Base-by-base conservation (phyloP, 2,888 invertebrate species). In the Empis livida region DNA sequence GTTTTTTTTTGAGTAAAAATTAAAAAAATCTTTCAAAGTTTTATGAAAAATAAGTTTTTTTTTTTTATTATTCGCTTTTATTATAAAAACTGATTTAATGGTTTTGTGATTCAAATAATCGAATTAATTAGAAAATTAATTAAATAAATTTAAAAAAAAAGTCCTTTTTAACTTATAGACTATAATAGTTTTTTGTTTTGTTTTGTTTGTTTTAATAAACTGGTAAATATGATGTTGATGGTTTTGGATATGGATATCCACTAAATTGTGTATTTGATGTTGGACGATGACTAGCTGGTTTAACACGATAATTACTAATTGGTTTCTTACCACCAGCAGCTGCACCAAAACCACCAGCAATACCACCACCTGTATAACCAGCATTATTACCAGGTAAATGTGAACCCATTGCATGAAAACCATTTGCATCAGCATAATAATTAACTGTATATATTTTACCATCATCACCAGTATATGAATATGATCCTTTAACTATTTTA, bases 391-490 rank as follows among this genome's bases (percentile, higher is more conserved):
- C 45, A 37, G 87, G 86, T 55, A 86, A 66, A 65, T 86, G 86
- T 38, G 82, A 82, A 45, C 86, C 86, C 56, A 77, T 77, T 11
- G 85, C 82, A 59, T 81, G 77, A 68, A 84, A 87, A 49, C 86
- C 86, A 60, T 81, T 82, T 55, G 80, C 79, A 62, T 86, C 85
- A 46, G 84, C 85, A 48, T 80, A 74, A 60, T 84, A 85, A 56
- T 75, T 73, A 6, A 79, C 77, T 14, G 77, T 77, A 52, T 78
- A 78, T n/a, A 74, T 73, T 55, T 75, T 73, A 37, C 78, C 78
- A 60, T 79, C 74, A 55, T 77, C 77, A 11, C 77, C 78, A 10
- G 77, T 73, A 55, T 77, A 79, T 5, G 78, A 78, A 57, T 78
- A 79, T 17, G 78, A 78, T 47, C 79, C 78, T 57, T 74, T 73